Conservation (phyloP, 2,113 vertebrate species). For the Oriolus oriolus region DNA sequence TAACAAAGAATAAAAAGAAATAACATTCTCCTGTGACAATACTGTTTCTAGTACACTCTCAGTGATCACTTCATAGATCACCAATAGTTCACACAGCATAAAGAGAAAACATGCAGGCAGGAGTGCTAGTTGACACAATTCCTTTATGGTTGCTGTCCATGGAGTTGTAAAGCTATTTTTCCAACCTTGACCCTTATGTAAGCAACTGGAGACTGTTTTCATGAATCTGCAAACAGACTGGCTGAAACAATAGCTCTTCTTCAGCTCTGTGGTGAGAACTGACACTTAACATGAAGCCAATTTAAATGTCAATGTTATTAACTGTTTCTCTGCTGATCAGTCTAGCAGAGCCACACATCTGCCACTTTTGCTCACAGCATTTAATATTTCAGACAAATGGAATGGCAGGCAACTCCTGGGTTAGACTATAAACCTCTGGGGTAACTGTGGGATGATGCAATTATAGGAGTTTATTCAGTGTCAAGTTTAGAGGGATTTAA, state of each 20-base stretch:
- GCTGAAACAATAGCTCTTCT: slow-evolving; percentile 51
- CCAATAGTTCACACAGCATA: not conserved
- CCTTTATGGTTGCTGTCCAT: not conserved
- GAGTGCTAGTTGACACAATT: not conserved
- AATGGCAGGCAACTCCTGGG: not conserved
- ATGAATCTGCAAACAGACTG: slow-evolving; percentile 17
- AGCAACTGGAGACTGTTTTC: slow-evolving; percentile 9
- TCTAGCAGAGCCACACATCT: not conserved
- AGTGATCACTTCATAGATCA: not conserved
- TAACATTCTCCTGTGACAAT: not conserved
- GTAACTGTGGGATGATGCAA: not conserved
- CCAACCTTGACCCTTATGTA: slow-evolving; percentile 34
- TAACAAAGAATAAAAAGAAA: not conserved
- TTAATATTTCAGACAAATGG: not conserved
- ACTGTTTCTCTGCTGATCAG: slow-evolving; percentile 18
- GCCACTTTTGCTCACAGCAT: not conserved
- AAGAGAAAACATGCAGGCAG: not conserved
- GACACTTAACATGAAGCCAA: slow-evolving; percentile 49
- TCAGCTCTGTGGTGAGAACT: slow-evolving; percentile 10
- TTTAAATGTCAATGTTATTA: slow-evolving; percentile 54
- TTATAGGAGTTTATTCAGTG: not conserved
- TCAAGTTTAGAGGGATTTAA: not conserved
- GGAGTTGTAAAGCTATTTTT: slow-evolving; percentile 34
- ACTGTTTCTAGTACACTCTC: not conserved
- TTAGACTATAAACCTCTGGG: not conserved